Evolutionary conservation across 2,888 invertebrate species (phyloP), one percentile per base, ranked within the genome.

Genomic region (Chrysopilus asiliformis): DNA sequence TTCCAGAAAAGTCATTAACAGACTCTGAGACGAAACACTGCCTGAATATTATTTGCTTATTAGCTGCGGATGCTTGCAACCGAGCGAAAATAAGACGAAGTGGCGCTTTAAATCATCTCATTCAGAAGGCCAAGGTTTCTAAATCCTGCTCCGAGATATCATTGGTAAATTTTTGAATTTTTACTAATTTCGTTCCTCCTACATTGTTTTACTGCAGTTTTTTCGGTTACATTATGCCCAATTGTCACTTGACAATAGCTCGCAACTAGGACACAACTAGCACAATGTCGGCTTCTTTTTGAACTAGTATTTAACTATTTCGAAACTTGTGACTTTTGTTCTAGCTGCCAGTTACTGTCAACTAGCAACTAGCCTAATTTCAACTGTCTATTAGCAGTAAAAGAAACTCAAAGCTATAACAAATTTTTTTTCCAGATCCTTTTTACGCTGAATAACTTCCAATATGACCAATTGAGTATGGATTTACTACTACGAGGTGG

Each of bases 401-500:
- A n/a, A n/a, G n/a, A n/a, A n/a, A n/a, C n/a, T 12, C 6, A 24
- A 36, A 20, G 9, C 25, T 3, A 25, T 25, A 17, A 14, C 19
- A 17, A 19, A 32, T 24, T 29, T 44, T 40, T 10, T 30, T 38
- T 36, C 29, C 9, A 53, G 55, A 48, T 60, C 19, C 52, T 59
- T 20, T 51, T 52, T 49, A 51, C 68, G 51, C 48, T 61, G 53
- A 69, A 68, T 28, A 65, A 66, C 50, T 67, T 70, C 34, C 60
- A 57, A 42, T 52, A 57, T 30, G 58, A 68, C 39, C 57, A 68
- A 26, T 52, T 60, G 36, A 70, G 72, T 27, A 49, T 55, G 41
- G 63, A 68, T 31, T 63, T 65, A 38, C 64, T 73, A 65, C 56
- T 68, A 38, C 61, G 67, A 49, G 70, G 70, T 45, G 71, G 70